phyloP scores from a whole-genome alignment of 2,113 vertebrate genomes.

The Hippolais icterina region DNA sequence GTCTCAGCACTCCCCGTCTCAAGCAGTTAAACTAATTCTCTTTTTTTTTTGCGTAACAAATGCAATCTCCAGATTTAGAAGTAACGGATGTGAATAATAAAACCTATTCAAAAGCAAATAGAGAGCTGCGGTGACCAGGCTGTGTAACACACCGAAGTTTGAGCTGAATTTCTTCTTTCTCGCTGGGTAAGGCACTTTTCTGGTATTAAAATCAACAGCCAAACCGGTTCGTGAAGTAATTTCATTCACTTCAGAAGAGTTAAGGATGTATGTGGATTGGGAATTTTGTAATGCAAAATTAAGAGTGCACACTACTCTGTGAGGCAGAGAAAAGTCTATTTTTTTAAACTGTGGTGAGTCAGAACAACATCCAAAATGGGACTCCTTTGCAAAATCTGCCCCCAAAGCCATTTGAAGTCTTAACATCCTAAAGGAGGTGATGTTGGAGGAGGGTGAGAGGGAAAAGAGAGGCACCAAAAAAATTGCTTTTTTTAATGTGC shows the following conservation, averaged over 20 bases:
- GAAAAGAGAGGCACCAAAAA: not conserved
- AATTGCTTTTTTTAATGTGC: not conserved
- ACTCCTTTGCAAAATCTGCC: not conserved
- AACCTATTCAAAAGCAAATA: not conserved
- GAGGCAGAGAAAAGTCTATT: not conserved
- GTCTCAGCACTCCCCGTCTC: not conserved
- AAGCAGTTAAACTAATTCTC: not conserved
- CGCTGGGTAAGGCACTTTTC: not conserved
- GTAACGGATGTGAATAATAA: not conserved
- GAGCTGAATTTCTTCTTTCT: not conserved
- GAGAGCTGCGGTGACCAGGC: not conserved
- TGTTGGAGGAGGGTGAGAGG: not conserved
- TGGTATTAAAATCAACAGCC: not conserved
- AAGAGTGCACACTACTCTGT: not conserved
- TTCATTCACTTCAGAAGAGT: not conserved
- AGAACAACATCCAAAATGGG: not conserved
- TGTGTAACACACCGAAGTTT: not conserved
- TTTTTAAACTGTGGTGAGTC: not conserved
- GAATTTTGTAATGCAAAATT: not conserved
- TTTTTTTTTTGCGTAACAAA: not conserved
- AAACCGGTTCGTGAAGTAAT: not conserved
- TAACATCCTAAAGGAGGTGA: not conserved
- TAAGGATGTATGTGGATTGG: not conserved
- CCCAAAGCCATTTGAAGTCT: not conserved
- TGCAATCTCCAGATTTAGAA: not conserved